Base-by-base conservation (phyloP, 2,888 invertebrate species). In the Pterobdella sp. region DNA sequence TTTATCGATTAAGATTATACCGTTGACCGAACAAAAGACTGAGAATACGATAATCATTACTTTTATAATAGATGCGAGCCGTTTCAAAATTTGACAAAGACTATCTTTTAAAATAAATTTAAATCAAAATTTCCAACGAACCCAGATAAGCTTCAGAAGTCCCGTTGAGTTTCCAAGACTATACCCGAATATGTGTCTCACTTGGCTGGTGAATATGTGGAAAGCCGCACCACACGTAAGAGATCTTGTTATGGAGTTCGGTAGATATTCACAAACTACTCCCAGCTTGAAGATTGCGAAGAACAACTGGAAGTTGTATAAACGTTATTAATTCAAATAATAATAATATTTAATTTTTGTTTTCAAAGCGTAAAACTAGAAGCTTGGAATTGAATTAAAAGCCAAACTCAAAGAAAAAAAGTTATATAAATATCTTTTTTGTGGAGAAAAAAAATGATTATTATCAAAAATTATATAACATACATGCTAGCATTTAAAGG, bases 211-310 rank as follows among this genome's bases (percentile, higher is more conserved):
- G 65, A 91, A 86, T 22, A 94, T 93, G 81, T 93, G 91, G 79
- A 91, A 87, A 0, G 93, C 91, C 1, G 92, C 91, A 0, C 91
- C 93, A 0, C 92, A 91, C 0, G 92, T 93, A 84, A 94, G 92
- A 0, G 92, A 93, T 73, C 90, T 91, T 32, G 93, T 90, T 77
- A 94, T 85, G 0, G 83, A 81, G 42, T 74, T 74, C 2, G 76
- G 74, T 64, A 78, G 52, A 72, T 77, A 77, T 71, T 75, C 74
- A 14, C 74, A 73, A 66, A 78, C 73, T 31, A 76, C 72, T 1
- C 78, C 78, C 29, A 77, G 69, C 34, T 72, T 69, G 29, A 75
- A 66, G 22, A 78, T 10, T 1, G 77, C 76, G 70, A 77, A 68
- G 1, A 36, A 35, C 26, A 77, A 26, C 77, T 77, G 68, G 14